phyloP scores from a whole-genome alignment of 1,140 invertebrate species.

The Oncopodura yosiiana region DNA sequence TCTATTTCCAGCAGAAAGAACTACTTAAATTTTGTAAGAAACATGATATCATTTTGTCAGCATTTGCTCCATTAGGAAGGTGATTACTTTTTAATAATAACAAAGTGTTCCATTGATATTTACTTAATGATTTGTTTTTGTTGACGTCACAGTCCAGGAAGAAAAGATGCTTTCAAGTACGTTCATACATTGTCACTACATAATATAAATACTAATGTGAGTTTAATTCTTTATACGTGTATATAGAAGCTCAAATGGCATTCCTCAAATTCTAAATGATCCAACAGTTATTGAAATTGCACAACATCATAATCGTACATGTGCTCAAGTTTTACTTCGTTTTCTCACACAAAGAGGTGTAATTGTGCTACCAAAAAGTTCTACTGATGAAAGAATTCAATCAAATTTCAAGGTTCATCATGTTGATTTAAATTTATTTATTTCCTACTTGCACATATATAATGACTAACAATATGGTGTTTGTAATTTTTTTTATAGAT shows the following conservation, averaged over 20 bases:
- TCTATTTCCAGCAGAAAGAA: conserved; percentile 43
- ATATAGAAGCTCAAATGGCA: neutral
- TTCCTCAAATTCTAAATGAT: conserved; percentile 45
- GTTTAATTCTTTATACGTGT: neutral
- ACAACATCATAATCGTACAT: conserved; percentile 53
- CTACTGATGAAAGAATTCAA: conserved; percentile 56
- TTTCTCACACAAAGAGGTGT: conserved; percentile 62
- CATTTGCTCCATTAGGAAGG: conserved; percentile 44
- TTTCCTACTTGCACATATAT: neutral
- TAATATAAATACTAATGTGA: neutral
- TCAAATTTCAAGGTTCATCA: conserved; percentile 44
- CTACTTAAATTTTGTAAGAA: conserved; percentile 40
- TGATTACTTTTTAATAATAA: too few species aligned
- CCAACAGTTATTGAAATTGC: conserved; percentile 58
- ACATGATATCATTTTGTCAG: conserved; percentile 41
- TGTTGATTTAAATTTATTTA: neutral
- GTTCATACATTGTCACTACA: neutral
- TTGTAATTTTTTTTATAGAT: conserved; percentile 39
- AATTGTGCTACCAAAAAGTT: conserved; percentile 74
- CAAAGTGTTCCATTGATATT: too few species aligned
- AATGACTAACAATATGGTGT: too few species aligned
- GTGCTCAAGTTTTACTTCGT: conserved; percentile 67
- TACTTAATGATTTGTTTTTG: too few species aligned
- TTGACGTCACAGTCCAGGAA: too few species aligned
- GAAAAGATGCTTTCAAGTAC: conserved; percentile 13